These are phyloP conservation scores for Adrianichthys oophorus DNA, from an alignment of 2,797 vertebrate genomes.

Conservation along the genomic window DNA sequence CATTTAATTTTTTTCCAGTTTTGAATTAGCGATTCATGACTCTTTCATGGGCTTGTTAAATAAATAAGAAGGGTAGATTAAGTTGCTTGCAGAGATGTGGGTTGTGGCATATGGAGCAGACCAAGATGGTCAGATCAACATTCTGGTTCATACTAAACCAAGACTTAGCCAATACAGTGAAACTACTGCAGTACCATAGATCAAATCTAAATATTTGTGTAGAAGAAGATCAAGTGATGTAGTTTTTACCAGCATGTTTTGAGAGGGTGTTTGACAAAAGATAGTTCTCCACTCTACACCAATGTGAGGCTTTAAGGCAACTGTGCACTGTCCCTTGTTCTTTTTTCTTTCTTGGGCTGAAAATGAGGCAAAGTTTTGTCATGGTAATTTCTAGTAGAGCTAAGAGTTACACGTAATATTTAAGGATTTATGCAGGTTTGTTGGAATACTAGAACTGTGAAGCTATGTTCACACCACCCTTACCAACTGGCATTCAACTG, in stretches of 20 bases:
- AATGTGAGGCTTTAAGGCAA: slow-evolving; percentile 13
- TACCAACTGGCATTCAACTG: too few relatives aligned
- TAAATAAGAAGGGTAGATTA: slow-evolving; percentile 66
- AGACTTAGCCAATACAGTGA: slow-evolving; percentile 19
- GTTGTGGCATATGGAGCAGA: slow-evolving; percentile 53
- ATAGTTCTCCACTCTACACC: slow-evolving; percentile 44
- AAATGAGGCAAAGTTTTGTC: too few relatives aligned
- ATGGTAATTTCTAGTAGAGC: too few relatives aligned
- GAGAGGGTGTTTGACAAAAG: slow-evolving; percentile 46
- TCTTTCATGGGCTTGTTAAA: slow-evolving; percentile 71
- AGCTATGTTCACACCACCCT: too few relatives aligned
- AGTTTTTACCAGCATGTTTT: slow-evolving; percentile 11
- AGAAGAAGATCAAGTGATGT: slow-evolving; percentile 14
- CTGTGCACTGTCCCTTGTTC: too few relatives aligned
- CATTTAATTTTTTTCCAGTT: slow-evolving; percentile 16
- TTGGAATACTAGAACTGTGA: too few relatives aligned
- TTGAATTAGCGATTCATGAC: slow-evolving; percentile 59
- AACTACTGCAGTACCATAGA: slow-evolving; percentile 33
- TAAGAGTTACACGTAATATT: too few relatives aligned
- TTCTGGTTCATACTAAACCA: background rate
- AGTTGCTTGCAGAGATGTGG: slow-evolving; percentile 51
- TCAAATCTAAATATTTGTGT: slow-evolving; percentile 1
- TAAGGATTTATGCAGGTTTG: too few relatives aligned
- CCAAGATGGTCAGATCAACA: slow-evolving; percentile 26
- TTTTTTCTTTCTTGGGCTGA: too few relatives aligned